A percentile compares a stretch with the other conserved stretches of the same genome.
phyloP scores from a whole-genome alignment of 2,797 vertebrate species.

The Ambastaia sidthimunki region DNA sequence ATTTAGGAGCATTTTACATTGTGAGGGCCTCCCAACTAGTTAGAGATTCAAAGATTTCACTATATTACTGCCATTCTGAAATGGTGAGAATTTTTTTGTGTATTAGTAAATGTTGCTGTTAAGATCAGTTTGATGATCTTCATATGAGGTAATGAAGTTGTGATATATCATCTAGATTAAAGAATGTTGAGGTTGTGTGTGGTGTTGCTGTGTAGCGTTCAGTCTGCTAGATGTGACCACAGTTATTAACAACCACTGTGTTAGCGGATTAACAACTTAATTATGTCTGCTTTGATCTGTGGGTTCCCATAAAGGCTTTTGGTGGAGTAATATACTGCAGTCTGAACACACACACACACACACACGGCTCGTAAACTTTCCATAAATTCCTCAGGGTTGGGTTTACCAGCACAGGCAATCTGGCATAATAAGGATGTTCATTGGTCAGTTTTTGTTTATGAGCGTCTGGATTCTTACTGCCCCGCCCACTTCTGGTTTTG shows the following conservation, averaged over 20 bases:
- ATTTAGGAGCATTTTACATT: too few species aligned
- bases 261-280: slow-evolving; percentile 54
- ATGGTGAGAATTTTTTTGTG: too few species aligned
- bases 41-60: too few species aligned
- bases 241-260: slow-evolving; percentile 43
- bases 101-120: too few species aligned
- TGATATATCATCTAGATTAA: not conserved
- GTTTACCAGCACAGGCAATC: slow-evolving; percentile 21
- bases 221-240: slow-evolving; percentile 2
- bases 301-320: slow-evolving; percentile 51
- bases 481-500: not conserved
- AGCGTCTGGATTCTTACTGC: slow-evolving; percentile 14
- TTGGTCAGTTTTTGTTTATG: slow-evolving; percentile 41
- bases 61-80: too few species aligned
- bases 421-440: slow-evolving; percentile 40
- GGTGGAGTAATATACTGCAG: slow-evolving; percentile 49
- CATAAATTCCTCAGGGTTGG: slow-evolving; percentile 12
- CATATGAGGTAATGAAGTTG: too few species aligned
- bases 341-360: slow-evolving; percentile 20
- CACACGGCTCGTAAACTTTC: slow-evolving; percentile 26
- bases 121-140: too few species aligned
- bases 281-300: slow-evolving; percentile 55
- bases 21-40: too few species aligned
- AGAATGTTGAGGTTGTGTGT: not conserved
- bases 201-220: not conserved